These are phyloP conservation scores for Euthynnus affinis DNA, from an alignment of 2,797 vertebrate genomes.

Conservation along the genomic window DNA sequence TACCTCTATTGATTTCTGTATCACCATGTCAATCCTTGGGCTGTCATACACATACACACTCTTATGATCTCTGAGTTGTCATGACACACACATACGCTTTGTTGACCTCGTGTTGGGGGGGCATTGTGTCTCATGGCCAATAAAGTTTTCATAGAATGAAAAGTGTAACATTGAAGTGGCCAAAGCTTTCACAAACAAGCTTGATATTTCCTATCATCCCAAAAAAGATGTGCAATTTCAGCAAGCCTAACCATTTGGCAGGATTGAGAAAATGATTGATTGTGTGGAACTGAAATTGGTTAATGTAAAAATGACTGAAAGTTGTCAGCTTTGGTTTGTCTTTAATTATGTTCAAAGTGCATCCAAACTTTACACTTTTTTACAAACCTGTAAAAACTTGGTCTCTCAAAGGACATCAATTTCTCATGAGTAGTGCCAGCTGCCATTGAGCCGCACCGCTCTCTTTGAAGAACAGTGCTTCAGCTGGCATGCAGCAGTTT, in stretches of 20 bases:
- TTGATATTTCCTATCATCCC: not conserved
- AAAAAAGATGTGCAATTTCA: not conserved
- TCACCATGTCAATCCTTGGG: slow-evolving; percentile 52
- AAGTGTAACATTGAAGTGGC: not conserved
- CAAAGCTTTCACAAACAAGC: not conserved
- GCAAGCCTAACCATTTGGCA: not conserved
- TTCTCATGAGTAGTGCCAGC: slow-evolving; percentile 26
- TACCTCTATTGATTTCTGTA: slow-evolving; percentile 63
- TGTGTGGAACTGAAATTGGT: not conserved
- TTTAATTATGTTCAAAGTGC: not conserved
- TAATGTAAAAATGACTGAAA: not conserved
- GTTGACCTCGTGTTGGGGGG: not conserved
- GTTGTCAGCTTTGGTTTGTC: not conserved
- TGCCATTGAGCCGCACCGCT: slow-evolving; percentile 15
- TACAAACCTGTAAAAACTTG: not conserved
- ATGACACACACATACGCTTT: slow-evolving; percentile 11
- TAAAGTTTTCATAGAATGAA: slow-evolving; percentile 32
- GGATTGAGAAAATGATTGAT: not conserved
- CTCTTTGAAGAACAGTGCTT: slow-evolving; percentile 10
- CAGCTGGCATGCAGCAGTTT: slow-evolving; percentile 19
- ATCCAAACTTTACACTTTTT: not conserved
- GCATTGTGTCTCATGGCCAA: slow-evolving; percentile 23
- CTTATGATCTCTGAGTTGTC: slow-evolving; percentile 18
- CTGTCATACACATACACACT: slow-evolving; percentile 26
- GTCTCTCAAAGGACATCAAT: slow-evolving; percentile 2